Base-by-base conservation (phyloP, 2,888 invertebrate species). In the Pristionchus arcanus region DNA sequence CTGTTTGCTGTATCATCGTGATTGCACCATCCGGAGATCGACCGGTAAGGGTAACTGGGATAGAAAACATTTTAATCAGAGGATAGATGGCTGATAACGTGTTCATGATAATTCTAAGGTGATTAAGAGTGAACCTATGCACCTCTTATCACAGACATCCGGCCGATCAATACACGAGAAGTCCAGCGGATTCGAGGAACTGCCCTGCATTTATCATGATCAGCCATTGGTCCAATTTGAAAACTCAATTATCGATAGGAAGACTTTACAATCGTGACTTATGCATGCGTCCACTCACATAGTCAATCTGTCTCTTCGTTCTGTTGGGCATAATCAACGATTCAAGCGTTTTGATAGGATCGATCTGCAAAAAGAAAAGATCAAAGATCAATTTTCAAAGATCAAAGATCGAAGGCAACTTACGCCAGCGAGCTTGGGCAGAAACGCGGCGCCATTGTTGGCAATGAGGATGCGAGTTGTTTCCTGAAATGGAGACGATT, bases 1-100 rank as follows among this genome's bases (percentile, higher is more conserved):
- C 81, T 3, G 87, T 97, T 96, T 89, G 96, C 96, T 37, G 97
- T 95, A 95, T 98, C 98, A 21, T 81, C 81, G 49, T 81, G 81
- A 96, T 98, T 98, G 95, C 98, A 98, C 25, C 97, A 97, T 55
- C 98, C 98, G 95, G 98, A 97, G 90, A 92, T 92, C 5, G 91
- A 91, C 37, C 93, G 90, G 49, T 90, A 90, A 16, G 90, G 83
- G 34, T 90, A 89, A 37, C 92, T 92, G 83, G 77, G 90, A 37
- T 16, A 34, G 34, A 34, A 13, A 11, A 9, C 42, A 9, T 49
- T 49, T 9, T 49, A 13, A 49, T 49, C 42, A 13, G 42, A 9
- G 42, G 42, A 49, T 49, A 49, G 42, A 49, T 49, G 42, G 42
- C 11, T n/a, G n/a, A n/a, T n/a, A n/a, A n/a, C n/a, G n/a, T n/a